These are phyloP conservation scores for Anniella stebbinsi DNA, from an alignment of 2,797 vertebrate species.

Conservation along the genomic window DNA sequence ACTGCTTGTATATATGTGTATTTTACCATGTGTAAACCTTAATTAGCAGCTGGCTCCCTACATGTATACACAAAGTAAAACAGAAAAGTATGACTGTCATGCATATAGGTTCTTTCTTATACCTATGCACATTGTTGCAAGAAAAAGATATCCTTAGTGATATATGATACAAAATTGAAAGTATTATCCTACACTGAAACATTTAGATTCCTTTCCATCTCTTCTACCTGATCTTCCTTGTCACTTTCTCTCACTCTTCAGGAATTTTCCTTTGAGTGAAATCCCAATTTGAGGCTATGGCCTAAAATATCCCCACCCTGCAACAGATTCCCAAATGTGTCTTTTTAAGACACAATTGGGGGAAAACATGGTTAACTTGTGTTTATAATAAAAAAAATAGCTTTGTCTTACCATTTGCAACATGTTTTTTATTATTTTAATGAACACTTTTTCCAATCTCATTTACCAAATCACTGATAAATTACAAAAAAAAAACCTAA, in stretches of 20 bases:
- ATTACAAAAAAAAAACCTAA: background rate
- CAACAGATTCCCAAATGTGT: background rate
- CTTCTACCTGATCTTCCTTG: background rate
- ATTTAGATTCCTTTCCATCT: background rate
- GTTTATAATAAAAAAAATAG: background rate
- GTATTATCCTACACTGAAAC: background rate
- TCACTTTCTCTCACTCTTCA: background rate
- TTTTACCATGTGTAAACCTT: background rate
- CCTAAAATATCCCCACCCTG: background rate
- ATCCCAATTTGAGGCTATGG: background rate
- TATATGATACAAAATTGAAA: background rate
- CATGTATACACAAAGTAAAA: background rate
- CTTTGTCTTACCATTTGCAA: background rate
- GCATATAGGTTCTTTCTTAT: background rate
- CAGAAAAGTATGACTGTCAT: background rate
- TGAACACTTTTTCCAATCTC: background rate
- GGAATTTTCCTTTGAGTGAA: background rate
- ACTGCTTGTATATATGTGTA: background rate
- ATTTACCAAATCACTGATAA: background rate
- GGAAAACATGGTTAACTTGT: background rate
- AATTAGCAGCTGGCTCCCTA: background rate
- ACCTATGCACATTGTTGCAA: background rate
- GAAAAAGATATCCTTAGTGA: background rate
- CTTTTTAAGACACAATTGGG: background rate
- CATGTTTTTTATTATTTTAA: background rate